Conservation (phyloP, 2,113 vertebrate species). For the Leptobrachium ailaonicum region DNA sequence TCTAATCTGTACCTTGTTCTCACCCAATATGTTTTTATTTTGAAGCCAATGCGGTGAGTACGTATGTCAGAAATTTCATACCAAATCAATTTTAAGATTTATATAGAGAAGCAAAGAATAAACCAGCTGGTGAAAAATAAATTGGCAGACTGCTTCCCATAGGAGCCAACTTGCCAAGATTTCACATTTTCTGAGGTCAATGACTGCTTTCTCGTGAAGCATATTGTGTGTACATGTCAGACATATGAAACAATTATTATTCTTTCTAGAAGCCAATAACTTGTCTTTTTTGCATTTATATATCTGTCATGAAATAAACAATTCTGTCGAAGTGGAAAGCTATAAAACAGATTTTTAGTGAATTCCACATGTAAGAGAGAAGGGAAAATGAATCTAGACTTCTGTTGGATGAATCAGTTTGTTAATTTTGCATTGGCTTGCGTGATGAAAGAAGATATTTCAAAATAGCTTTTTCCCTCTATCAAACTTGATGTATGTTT, state of each 20-base stretch:
- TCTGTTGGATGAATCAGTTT: slow-evolving; percentile 54
- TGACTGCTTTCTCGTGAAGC: slow-evolving; percentile 67
- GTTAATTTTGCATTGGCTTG: slow-evolving; percentile 49
- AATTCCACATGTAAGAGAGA: slow-evolving; percentile 58
- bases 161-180: slow-evolving; percentile 66
- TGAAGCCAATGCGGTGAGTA: slow-evolving; percentile 55
- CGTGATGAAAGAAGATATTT: slow-evolving; percentile 35
- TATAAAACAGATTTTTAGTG: slow-evolving; percentile 54
- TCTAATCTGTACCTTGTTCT: slow-evolving; percentile 64
- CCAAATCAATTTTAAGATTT: slow-evolving; percentile 62
- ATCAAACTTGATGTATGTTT: slow-evolving; percentile 26
- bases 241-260: slow-evolving; percentile 65
- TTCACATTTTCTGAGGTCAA: slow-evolving; percentile 70
- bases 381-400: slow-evolving; percentile 59
- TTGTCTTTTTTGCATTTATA: slow-evolving; percentile 65
- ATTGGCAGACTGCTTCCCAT: slow-evolving; percentile 62
- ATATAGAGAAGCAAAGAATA: slow-evolving; percentile 60
- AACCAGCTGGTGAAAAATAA: slow-evolving; percentile 67
- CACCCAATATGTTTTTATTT: slow-evolving; percentile 61
- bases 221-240: slow-evolving; percentile 67
- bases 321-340: slow-evolving; percentile 57
- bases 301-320: slow-evolving; percentile 65
- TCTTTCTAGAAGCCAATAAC: slow-evolving; percentile 61
- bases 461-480: slow-evolving; percentile 18
- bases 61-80: slow-evolving; percentile 54